phyloP scores from a whole-genome alignment of 92 coral and sea anemone species.

The Nematostella vectensis region DNA sequence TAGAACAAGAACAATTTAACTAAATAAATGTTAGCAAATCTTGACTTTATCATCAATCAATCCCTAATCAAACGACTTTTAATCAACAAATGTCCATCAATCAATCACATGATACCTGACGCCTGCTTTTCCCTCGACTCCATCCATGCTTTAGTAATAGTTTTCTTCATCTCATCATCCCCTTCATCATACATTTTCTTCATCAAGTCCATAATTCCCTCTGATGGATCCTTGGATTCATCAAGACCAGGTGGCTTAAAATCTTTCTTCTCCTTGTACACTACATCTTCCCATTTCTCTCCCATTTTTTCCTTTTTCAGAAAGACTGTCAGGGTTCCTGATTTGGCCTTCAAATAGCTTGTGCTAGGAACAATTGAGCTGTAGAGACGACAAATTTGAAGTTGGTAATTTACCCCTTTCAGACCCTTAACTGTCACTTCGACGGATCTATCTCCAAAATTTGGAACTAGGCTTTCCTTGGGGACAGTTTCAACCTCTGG shows the following conservation, averaged over 20 bases:
- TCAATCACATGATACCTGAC: too few species aligned
- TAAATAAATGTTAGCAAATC: too few species aligned
- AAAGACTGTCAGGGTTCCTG: slow-evolving; percentile 58
- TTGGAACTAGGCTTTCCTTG: slow-evolving; percentile 54
- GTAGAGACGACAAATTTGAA: slow-evolving; percentile 57
- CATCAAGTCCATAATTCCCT: slow-evolving; percentile 90
- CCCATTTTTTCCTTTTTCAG: slow-evolving; percentile 54
- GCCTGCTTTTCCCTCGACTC: slow-evolving; percentile 80
- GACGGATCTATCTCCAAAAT: slow-evolving; percentile 41
- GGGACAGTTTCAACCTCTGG: slow-evolving; percentile 69
- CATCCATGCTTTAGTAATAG: slow-evolving; percentile 93
- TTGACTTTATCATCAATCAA: too few species aligned
- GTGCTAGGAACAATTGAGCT: slow-evolving; percentile 56
- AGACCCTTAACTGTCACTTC: slow-evolving; percentile 60
- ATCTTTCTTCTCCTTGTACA: slow-evolving; percentile 29
- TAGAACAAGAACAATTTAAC: too few species aligned
- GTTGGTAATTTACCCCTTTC: slow-evolving; percentile 74
- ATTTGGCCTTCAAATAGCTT: slow-evolving; percentile 63
- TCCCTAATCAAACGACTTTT: too few species aligned
- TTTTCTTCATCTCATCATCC: slow-evolving; percentile 95
- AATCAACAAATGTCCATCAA: too few species aligned
- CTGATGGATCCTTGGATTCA: slow-evolving; percentile 71
- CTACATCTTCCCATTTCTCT: slow-evolving; percentile 70
- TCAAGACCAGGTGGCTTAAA: slow-evolving; percentile 22
- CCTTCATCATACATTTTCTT: slow-evolving; percentile 98